Conservation (phyloP, 2,888 invertebrate species). For the Caenorhabditis japonica region DNA sequence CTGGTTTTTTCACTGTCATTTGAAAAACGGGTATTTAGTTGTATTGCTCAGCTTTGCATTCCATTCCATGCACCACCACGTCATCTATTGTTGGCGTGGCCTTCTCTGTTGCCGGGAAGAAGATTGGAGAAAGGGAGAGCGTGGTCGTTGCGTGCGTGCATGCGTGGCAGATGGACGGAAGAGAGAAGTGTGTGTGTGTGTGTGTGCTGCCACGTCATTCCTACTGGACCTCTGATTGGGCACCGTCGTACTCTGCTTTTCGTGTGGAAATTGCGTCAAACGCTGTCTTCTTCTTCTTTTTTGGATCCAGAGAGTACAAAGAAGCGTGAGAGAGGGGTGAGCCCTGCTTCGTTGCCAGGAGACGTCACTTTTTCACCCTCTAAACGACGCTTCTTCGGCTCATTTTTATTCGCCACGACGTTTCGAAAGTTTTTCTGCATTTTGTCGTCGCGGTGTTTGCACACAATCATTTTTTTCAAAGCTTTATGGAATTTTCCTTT, state of each 20-base stretch:
- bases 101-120: slow-evolving; percentile 31
- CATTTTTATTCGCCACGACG: not conserved
- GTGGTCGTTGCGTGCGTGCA: slow-evolving; percentile 26
- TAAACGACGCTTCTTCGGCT: not conserved
- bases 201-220: slow-evolving; percentile 38
- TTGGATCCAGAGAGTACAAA: slow-evolving; percentile 1
- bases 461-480: too few species aligned
- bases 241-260: not conserved
- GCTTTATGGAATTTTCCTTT: too few species aligned
- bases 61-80: slow-evolving; percentile 31
- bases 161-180: slow-evolving; percentile 24
- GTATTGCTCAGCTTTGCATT: not conserved
- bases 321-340: not conserved
- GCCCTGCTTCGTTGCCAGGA: slow-evolving; percentile 8
- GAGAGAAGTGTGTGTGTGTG: slow-evolving; percentile 9
- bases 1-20: not conserved
- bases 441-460: too few species aligned
- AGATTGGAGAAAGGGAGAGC: slow-evolving; percentile 10
- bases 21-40: not conserved
- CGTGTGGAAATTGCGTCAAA: slow-evolving; percentile 22
- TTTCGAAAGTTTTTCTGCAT: too few species aligned
- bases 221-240: slow-evolving; percentile 8
- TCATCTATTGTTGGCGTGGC: slow-evolving; percentile 27
- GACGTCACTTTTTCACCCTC: too few species aligned
- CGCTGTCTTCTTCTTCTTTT: slow-evolving; percentile 5